Evolutionary conservation across 2,113 vertebrate species (phyloP).

Genomic region (Dipodomys ordii): DNA sequence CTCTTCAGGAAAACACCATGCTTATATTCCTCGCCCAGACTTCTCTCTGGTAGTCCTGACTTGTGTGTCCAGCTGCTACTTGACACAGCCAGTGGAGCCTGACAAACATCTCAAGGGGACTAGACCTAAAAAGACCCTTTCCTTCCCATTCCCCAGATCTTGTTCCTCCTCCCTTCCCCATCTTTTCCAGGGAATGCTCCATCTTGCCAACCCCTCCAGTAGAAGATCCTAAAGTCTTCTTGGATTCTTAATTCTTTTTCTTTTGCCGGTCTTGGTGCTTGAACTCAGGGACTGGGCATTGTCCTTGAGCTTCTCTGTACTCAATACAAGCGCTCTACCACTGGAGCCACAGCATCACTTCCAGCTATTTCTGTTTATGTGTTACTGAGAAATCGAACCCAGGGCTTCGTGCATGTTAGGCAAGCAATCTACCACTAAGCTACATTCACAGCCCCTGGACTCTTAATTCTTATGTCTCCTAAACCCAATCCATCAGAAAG

Average conservation of each 20-base stretch:
- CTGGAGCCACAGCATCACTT: too few relatives aligned
- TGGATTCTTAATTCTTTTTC: background rate
- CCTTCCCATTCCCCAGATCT: background rate
- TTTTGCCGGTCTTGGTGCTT: too few relatives aligned
- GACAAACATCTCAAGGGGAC: background rate
- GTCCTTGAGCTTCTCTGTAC: too few relatives aligned
- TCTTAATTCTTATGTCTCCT: background rate
- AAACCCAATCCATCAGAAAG: background rate
- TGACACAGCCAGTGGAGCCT: background rate
- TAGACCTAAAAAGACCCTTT: background rate
- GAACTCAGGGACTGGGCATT: too few relatives aligned
- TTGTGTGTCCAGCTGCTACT: background rate
- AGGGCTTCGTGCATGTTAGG: too few relatives aligned
- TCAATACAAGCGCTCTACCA: too few relatives aligned
- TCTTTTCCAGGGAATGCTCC: background rate
- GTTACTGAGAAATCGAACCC: too few relatives aligned
- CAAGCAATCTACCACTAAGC: too few relatives aligned
- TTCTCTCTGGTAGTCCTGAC: background rate
- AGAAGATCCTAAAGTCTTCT: background rate
- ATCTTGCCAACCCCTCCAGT: background rate
- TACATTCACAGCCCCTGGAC: background rate
- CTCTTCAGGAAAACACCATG: accelerated
- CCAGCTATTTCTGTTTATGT: too few relatives aligned
- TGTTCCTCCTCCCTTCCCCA: background rate
- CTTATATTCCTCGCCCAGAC: background rate